Evolutionary conservation across 2,888 invertebrate genomes (phyloP).

Genomic region (Catocala fraxini): DNA sequence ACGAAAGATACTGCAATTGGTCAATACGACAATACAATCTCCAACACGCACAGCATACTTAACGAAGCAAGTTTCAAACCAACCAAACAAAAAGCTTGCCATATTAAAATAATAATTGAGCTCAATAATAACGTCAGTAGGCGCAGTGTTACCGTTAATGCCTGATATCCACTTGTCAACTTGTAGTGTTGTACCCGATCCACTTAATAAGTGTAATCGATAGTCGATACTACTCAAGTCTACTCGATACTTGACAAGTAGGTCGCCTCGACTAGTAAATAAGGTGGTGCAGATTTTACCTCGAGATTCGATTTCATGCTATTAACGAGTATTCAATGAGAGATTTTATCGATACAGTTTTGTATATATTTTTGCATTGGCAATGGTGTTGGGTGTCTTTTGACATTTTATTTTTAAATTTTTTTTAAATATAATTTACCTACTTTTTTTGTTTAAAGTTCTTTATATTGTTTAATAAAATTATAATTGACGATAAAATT

Average conservation of each 20-base stretch:
- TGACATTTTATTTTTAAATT: conserved; percentile 3
- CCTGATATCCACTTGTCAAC: conserved; percentile 58
- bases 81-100: too few species aligned
- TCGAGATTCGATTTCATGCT: conserved; percentile 42
- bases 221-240: conserved; percentile 47
- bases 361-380: conserved; percentile 4
- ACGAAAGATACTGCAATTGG: too few species aligned
- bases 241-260: conserved; percentile 62
- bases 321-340: conserved; percentile 41
- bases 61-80: too few species aligned
- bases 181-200: conserved; percentile 58
- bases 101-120: too few species aligned
- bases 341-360: conserved; percentile 32
- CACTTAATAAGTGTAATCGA: conserved; percentile 66
- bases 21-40: too few species aligned
- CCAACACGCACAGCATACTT: too few species aligned
- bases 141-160: conserved; percentile 45
- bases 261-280: conserved; percentile 53
- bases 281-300: conserved; percentile 45
- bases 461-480: background rate
- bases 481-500: background rate
- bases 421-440: background rate
- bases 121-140: background rate
- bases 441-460: background rate
- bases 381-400: conserved; percentile 5